Conservation (phyloP, 2,797 vertebrate species). For the Mycteria americana region DNA sequence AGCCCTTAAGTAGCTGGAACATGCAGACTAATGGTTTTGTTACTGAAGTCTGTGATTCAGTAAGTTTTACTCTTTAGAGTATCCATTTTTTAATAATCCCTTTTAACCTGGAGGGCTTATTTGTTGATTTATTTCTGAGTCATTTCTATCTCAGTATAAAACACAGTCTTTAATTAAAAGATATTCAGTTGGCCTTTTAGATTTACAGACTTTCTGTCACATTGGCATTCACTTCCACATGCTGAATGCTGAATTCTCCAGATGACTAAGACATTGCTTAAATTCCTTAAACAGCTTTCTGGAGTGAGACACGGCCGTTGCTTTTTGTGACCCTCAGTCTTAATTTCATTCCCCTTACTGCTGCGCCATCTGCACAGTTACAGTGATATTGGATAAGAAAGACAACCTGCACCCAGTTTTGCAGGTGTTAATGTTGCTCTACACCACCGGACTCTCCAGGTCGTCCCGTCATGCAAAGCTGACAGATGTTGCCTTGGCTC, state of each 20-base stretch:
- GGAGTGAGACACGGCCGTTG: not conserved
- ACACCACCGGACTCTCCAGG: rapidly evolving
- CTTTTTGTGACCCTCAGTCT: not conserved
- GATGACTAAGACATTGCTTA: not conserved
- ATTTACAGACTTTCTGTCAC: not conserved
- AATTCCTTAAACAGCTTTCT: not conserved
- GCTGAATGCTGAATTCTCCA: not conserved
- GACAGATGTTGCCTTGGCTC: not conserved
- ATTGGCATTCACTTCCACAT: not conserved
- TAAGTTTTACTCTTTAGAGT: not conserved
- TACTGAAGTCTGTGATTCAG: not conserved
- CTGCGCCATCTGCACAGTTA: not conserved
- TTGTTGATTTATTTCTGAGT: not conserved
- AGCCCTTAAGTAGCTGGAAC: not conserved
- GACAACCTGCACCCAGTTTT: not conserved
- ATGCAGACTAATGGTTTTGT: not conserved
- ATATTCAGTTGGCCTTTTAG: not conserved
- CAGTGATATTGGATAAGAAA: not conserved
- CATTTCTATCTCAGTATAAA: not conserved
- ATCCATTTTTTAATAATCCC: not conserved
- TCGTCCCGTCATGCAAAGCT: not conserved
- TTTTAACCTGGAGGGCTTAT: not conserved
- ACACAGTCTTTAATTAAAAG: not conserved
- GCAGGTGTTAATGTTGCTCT: not conserved
- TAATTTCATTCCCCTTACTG: not conserved